These are phyloP conservation scores for Mythimna albipuncta DNA, from an alignment of 2,888 invertebrate species.

Conservation along the genomic window DNA sequence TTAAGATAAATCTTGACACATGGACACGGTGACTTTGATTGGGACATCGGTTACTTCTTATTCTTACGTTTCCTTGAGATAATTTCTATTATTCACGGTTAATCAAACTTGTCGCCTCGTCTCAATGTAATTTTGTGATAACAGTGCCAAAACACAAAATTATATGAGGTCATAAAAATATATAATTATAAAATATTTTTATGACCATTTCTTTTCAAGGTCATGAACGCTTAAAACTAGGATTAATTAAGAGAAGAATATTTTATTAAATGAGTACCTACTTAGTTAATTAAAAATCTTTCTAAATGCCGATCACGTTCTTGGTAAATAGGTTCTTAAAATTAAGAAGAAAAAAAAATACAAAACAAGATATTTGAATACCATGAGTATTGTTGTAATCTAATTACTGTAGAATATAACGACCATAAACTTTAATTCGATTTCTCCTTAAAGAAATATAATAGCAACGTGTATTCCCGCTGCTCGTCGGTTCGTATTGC, in stretches of 20 bases:
- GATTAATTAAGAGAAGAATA: conserved; percentile 33
- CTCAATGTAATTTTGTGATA: neutral
- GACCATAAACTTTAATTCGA: neutral
- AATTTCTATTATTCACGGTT: neutral
- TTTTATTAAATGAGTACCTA: conserved; percentile 21
- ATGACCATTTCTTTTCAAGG: conserved; percentile 10
- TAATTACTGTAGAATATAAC: neutral
- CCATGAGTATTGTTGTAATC: neutral
- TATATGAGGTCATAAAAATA: too few relatives aligned
- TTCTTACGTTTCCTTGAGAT: too few relatives aligned
- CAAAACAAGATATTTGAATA: conserved; percentile 5
- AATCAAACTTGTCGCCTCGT: neutral
- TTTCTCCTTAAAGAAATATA: conserved; percentile 18
- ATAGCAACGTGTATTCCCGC: conserved; percentile 35
- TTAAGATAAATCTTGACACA: too few relatives aligned
- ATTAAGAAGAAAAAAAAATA: conserved; percentile 25
- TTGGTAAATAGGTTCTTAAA: conserved; percentile 8
- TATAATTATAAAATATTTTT: conserved; percentile 5
- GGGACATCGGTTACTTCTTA: too few relatives aligned
- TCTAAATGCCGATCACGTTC: conserved; percentile 34
- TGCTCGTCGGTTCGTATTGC: conserved; percentile 4
- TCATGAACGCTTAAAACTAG: conserved; percentile 13
- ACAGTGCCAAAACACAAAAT: neutral
- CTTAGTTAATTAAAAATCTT: conserved; percentile 35
- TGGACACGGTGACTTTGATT: too few relatives aligned